Evolutionary conservation across 2,797 vertebrate genomes (phyloP), one percentile per base, ranked within the genome.

Genomic region (Meriones psammophilus): DNA sequence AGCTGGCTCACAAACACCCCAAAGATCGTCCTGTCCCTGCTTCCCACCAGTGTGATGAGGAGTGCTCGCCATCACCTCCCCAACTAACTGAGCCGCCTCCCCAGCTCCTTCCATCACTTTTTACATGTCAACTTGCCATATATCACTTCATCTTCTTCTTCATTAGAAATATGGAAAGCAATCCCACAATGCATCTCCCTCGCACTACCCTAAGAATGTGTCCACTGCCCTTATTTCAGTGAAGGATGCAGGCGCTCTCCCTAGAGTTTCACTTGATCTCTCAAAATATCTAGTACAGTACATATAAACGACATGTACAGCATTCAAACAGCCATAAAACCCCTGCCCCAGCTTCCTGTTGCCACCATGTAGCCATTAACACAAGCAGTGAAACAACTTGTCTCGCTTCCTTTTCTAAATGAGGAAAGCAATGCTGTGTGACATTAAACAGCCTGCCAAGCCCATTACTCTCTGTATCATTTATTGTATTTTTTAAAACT

Each of bases 211-310:
- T 33, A 73, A 84, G n/a, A 68, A 8, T 20, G 33, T 33, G 50
- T n/a, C 62, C 80, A 15, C 89, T 28, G 84, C 30, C 4, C 13
- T 80, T 18, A 24, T 42, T 68, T 50, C 84, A 77, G 1, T 86
- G 76, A 90, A 96, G 46, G 92, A 87, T 73, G 85, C 66, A 64
- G 8, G 14, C 22, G 30, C 87, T 77, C 85, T 39, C 68, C 84
- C 64, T 79, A 76, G 83, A 85, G 9, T 85, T 76, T 96, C 73
- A 68, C 18, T 42, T 20, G 42, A 87, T 20, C 1, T 89, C 24
- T 73, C 22, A 73, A 89, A 69, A 73, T 78, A 91, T 28, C 78
- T 64, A 92, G 42, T 15, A 42, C 8, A 8, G 3, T 22, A n/a
- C 1, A 62, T 39, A 91, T 60, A 91, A 86, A 88, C 71, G 77